A percentile compares a stretch with the other conserved stretches of the same genome.
Evolutionary conservation across 2,113 vertebrate species (phyloP).

Genomic region (Noturus placidus): DNA sequence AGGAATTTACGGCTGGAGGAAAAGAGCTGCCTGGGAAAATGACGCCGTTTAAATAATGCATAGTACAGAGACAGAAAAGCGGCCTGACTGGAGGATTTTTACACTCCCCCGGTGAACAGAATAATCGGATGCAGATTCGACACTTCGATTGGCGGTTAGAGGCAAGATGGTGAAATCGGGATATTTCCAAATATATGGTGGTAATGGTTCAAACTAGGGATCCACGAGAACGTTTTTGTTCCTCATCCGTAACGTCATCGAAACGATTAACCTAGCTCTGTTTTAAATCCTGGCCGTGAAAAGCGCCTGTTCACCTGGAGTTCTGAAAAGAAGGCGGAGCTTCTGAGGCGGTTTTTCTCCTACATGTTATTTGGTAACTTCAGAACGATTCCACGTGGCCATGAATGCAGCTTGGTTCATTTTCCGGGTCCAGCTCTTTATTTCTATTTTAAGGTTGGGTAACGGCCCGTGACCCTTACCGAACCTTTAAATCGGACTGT

Average conservation of each 20-base stretch:
- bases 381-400: neutral
- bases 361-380: neutral
- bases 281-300: neutral
- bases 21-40: slow-evolving; percentile 11
- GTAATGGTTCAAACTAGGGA: neutral
- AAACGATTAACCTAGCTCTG: neutral
- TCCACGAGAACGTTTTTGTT: neutral
- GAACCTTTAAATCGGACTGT: neutral
- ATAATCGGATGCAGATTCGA: neutral
- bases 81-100: neutral
- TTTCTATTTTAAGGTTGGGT: too few species aligned
- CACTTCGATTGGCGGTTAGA: neutral
- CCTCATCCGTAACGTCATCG: neutral
- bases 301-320: neutral
- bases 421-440: neutral
- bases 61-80: neutral
- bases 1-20: neutral
- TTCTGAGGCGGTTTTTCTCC: neutral
- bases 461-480: neutral
- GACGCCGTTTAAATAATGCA: neutral
- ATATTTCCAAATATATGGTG: neutral
- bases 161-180: neutral
- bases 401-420: neutral
- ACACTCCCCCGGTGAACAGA: neutral
- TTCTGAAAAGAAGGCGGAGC: neutral